Evolutionary conservation across 2,797 vertebrate species (phyloP), one percentile per base, ranked within the genome.

Genomic region (Urophycis tenuis): DNA sequence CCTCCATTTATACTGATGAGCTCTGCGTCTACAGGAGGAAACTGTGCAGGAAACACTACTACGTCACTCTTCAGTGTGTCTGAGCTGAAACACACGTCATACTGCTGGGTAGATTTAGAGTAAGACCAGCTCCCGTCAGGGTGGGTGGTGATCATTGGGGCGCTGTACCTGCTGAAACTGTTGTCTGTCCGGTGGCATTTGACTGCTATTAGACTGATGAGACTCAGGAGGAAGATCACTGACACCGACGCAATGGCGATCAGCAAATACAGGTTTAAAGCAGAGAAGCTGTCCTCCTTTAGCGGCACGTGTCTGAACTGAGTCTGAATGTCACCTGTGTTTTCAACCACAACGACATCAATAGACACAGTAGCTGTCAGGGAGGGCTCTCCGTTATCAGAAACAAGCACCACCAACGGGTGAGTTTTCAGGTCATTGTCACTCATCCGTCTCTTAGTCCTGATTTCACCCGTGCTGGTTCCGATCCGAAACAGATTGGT

Each of bases 71-170:
- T 86, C 31, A 83, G 41, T n/a, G 85, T 86, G 81, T 86, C 85
- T 77, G 85, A 86, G 39, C 78, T 83, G 78, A 86, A 86, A 79
- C 85, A 86, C 82, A 86, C 82, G 82, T 86, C 83, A 69, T 86
- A 86, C 78, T 86, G 85, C 79, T 86, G 85, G 45, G 83, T 84
- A 73, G 84, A 73, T 81, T 86, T 83, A 60, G 85, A 86, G 83
- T 84, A 86, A 75, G 83, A 86, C 83, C 75, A 87, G 80, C 64
- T 81, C 25, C 78, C 80, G 41, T 76, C 80, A n/a, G n/a, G n/a
- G n/a, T n/a, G n/a, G n/a, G n/a, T n/a, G n/a, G n/a, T n/a, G n/a
- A n/a, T n/a, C n/a, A n/a, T n/a, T n/a, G n/a, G n/a, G n/a, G n/a
- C n/a, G n/a, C n/a, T n/a, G n/a, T n/a, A n/a, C n/a, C n/a, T n/a